Evolutionary conservation across 2,113 vertebrate species (phyloP).

Genomic region (Microtus richardsoni): DNA sequence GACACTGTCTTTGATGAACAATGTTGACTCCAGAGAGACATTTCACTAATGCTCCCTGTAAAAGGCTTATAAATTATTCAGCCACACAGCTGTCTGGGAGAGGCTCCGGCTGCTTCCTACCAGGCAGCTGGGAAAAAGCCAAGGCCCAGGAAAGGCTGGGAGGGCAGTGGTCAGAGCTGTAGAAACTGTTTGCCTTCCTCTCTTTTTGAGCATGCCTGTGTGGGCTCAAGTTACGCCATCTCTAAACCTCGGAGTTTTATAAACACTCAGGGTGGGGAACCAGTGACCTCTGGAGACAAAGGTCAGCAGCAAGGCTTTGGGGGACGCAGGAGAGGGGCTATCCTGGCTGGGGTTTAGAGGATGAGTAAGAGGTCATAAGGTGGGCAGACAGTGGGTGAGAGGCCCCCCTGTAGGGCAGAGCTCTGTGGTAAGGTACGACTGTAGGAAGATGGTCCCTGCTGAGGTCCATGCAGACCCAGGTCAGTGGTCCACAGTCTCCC

Average conservation of each 20-base stretch:
- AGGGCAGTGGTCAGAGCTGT: background rate
- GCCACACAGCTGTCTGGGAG: slow-evolving; percentile 59
- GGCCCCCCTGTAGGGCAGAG: background rate
- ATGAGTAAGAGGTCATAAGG: background rate
- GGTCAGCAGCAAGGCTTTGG: background rate
- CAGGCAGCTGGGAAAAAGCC: background rate
- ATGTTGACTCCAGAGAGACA: slow-evolving; percentile 68
- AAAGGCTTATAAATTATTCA: slow-evolving; percentile 80
- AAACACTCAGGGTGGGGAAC: fast-evolving
- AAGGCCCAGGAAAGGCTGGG: background rate
- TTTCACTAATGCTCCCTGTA: slow-evolving; percentile 44
- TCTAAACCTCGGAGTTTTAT: background rate
- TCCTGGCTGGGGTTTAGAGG: background rate
- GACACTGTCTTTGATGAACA: slow-evolving; percentile 74
- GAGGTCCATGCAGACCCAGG: background rate
- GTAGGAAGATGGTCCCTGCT: background rate
- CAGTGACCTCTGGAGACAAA: background rate
- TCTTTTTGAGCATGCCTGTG: background rate
- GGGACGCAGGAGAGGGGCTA: background rate
- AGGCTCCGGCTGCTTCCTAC: slow-evolving; percentile 23
- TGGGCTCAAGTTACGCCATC: background rate
- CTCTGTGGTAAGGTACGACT: background rate
- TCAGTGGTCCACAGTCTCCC: background rate
- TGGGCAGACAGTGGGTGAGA: background rate
- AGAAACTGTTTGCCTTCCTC: background rate